These are phyloP conservation scores for Xanthia icteritia DNA, from an alignment of 2,888 invertebrate genomes.

Conservation along the genomic window DNA sequence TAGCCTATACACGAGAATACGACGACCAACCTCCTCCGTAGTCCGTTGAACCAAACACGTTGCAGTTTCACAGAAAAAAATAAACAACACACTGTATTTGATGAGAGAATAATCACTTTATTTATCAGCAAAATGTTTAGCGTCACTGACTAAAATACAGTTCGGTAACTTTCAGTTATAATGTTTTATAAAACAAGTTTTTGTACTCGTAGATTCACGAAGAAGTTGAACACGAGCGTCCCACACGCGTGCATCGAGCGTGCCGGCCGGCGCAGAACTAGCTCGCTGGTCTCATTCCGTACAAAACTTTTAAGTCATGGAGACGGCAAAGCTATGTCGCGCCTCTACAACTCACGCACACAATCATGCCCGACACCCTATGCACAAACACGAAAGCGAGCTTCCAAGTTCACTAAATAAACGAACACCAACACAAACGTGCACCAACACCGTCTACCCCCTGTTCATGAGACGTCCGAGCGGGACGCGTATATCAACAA, in stretches of 20 bases:
- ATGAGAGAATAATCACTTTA: constrained; percentile 79
- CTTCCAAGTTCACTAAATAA: constrained; percentile 91
- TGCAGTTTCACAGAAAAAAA: constrained; percentile 88
- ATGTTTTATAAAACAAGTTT: constrained; percentile 81
- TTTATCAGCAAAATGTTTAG: constrained; percentile 67
- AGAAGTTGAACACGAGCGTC: constrained; percentile 81
- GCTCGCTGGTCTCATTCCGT: constrained; percentile 85
- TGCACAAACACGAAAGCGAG: constrained; percentile 89
- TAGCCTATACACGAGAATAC: constrained; percentile 83
- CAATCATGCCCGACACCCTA: constrained; percentile 85
- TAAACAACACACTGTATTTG: constrained; percentile 82
- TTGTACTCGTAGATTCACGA: constrained; percentile 83
- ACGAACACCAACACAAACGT: constrained; percentile 89
- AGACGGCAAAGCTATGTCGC: constrained; percentile 91
- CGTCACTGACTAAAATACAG: constrained; percentile 67
- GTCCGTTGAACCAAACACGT: constrained; percentile 91
- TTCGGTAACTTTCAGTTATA: constrained; percentile 70
- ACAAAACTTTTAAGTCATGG: constrained; percentile 90
- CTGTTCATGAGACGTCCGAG: constrained; percentile 87
- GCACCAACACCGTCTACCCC: constrained; percentile 88
- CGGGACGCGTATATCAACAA: constrained; percentile 89
- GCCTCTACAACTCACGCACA: constrained; percentile 90
- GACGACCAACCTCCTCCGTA: constrained; percentile 88
- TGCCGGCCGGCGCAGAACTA: constrained; percentile 89
- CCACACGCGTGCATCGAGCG: constrained; percentile 81